phyloP scores from a whole-genome alignment of 1,140 invertebrate genomes.

The Lethrus apterus region DNA sequence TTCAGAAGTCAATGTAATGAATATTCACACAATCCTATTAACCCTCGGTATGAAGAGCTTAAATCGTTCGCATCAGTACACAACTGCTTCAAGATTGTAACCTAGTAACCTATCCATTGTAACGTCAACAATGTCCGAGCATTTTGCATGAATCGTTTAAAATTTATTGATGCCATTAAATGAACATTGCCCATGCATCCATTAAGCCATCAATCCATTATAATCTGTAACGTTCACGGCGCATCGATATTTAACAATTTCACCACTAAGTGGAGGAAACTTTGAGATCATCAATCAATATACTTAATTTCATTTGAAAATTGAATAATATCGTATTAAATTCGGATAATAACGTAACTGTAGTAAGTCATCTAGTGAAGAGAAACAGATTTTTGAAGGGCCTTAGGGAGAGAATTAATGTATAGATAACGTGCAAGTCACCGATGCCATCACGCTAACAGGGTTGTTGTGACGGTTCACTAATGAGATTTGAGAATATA shows the following conservation, averaged over 20 bases:
- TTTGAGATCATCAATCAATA: slow-evolving; percentile 25
- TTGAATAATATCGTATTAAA: slow-evolving; percentile 24
- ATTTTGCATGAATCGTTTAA: no score
- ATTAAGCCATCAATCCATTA: slow-evolving; percentile 28
- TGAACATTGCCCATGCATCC: no score
- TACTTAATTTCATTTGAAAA: slow-evolving; percentile 26
- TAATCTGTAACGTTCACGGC: slow-evolving; percentile 17
- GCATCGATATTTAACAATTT: slow-evolving; percentile 22
- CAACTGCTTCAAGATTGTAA: no score
- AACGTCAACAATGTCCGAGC: no score
- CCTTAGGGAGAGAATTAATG: slow-evolving; percentile 18
- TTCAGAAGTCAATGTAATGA: no score
- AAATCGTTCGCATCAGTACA: no score
- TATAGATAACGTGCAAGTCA: slow-evolving; percentile 26
- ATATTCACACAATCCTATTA: no score
- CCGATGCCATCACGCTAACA: slow-evolving; percentile 9
- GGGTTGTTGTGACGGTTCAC: slow-evolving; percentile 5
- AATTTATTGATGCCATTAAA: no score
- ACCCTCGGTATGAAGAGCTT: no score
- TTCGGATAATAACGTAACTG: slow-evolving; percentile 16
- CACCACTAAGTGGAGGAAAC: slow-evolving; percentile 17
- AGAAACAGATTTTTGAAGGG: slow-evolving; percentile 22
- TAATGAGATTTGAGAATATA: slow-evolving; percentile 14
- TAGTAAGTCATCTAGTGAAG: slow-evolving; percentile 21
- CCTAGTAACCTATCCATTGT: no score